A percentile compares a stretch with the other conserved stretches of the same genome.
phyloP scores from a whole-genome alignment of 2,113 vertebrate species.

The Camelus dromedarius region DNA sequence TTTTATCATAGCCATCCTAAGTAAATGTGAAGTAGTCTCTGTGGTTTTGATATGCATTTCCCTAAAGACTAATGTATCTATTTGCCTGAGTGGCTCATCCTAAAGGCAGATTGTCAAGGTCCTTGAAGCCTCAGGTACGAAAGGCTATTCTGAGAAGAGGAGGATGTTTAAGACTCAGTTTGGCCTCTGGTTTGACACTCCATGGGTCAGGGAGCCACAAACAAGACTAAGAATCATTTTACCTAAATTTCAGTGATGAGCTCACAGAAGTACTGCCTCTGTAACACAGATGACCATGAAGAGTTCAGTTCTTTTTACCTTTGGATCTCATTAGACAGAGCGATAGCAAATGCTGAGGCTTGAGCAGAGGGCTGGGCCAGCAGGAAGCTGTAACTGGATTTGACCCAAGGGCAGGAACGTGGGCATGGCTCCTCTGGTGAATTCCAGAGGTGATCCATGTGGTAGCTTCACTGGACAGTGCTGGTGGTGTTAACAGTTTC shows the following conservation, averaged over 20 bases:
- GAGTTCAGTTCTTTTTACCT: not conserved
- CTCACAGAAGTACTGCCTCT: not conserved
- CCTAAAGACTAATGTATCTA: not conserved
- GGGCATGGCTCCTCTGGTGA: not conserved
- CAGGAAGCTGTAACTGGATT: not conserved
- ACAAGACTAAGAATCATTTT: not conserved
- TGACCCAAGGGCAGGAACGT: not conserved
- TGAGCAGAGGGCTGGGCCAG: not conserved
- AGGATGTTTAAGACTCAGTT: not conserved
- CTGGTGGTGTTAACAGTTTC: not conserved
- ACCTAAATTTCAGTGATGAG: not conserved
- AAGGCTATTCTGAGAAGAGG: not conserved
- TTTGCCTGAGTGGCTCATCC: not conserved
- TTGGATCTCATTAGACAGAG: not conserved
- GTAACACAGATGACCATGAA: not conserved
- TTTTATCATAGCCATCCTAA: not conserved
- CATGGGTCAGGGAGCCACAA: not conserved
- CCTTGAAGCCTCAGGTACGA: not conserved
- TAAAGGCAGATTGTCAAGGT: not conserved
- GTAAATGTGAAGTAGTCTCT: not conserved
- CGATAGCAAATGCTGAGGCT: not conserved
- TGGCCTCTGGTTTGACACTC: not conserved
- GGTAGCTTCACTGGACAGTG: not conserved
- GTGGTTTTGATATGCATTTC: slow-evolving; percentile 24
- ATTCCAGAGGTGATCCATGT: not conserved